Evolutionary conservation across 1,140 invertebrate species (phyloP).

Genomic region (Brachionus asplanchnoidis): DNA sequence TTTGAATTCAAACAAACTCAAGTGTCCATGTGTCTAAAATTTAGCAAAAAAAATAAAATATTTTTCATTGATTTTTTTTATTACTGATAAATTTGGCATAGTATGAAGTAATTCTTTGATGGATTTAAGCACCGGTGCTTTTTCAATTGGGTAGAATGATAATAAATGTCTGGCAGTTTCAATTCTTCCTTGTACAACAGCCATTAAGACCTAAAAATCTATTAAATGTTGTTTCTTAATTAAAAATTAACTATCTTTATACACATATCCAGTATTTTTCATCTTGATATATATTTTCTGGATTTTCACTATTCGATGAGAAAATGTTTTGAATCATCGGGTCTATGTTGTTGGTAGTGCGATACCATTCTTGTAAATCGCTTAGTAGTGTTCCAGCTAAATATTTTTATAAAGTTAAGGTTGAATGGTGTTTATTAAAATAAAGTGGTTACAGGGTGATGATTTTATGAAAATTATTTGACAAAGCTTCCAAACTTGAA

Average conservation of each 20-base stretch:
- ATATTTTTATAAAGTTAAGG: not conserved
- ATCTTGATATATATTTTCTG: not conserved
- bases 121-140: not conserved
- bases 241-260: not conserved
- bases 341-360: slow-evolving; percentile 22
- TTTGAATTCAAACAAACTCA: slow-evolving; percentile 38
- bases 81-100: slow-evolving; percentile 32
- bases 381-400: not conserved
- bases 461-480: slow-evolving; percentile 41
- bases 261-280: slow-evolving; percentile 33
- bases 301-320: not conserved
- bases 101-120: not conserved
- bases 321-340: slow-evolving; percentile 2
- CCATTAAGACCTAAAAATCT: not conserved
- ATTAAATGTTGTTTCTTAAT: not conserved
- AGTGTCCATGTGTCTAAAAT: not conserved
- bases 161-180: slow-evolving; percentile 30
- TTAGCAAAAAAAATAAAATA: not conserved
- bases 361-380: slow-evolving; percentile 30
- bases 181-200: slow-evolving; percentile 18
- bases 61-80: not conserved
- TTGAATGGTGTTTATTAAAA: not conserved
- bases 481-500: slow-evolving; percentile 24
- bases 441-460: not conserved
- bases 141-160: slow-evolving; percentile 7